Evolutionary conservation across 2,888 invertebrate species (phyloP).

Genomic region (Tuberolachnus salignus): DNA sequence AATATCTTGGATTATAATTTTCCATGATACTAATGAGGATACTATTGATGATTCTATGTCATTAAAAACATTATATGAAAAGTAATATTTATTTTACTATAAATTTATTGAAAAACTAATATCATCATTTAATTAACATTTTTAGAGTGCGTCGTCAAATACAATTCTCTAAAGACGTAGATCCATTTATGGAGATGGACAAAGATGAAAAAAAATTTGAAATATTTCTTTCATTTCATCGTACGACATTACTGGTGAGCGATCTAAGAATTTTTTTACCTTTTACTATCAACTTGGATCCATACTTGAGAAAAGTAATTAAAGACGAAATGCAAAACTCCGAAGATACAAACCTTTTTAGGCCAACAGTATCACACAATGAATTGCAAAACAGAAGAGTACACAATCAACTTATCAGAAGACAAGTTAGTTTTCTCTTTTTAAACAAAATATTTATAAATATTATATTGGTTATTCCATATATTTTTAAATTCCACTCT

Average conservation of each 20-base stretch:
- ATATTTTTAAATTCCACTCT: neutral
- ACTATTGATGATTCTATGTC: conserved; percentile 83
- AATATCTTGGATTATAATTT: conserved; percentile 95
- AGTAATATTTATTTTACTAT: conserved; percentile 68
- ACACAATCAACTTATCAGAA: conserved; percentile 45
- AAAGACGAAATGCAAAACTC: conserved; percentile 72
- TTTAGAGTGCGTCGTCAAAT: conserved; percentile 80
- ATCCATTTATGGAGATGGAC: conserved; percentile 88
- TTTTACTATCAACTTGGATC: conserved; percentile 97
- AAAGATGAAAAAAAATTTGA: conserved; percentile 94
- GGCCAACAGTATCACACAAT: conserved; percentile 37
- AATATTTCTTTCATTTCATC: conserved; percentile 87
- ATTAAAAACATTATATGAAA: conserved; percentile 89
- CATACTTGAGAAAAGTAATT: conserved; percentile 94
- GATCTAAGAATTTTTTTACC: conserved; percentile 95
- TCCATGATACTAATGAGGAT: conserved; percentile 89
- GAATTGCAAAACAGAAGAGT: conserved; percentile 45
- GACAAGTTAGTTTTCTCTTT: conserved; percentile 36
- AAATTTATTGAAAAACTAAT: neutral
- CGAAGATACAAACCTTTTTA: conserved; percentile 53
- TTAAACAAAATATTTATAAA: neutral
- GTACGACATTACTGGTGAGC: conserved; percentile 80
- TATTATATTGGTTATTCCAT: neutral
- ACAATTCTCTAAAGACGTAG: conserved; percentile 82
- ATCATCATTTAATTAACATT: conserved; percentile 47